Base-by-base conservation (phyloP, 1,140 invertebrate genomes). In the Penaeus vannamei region DNA sequence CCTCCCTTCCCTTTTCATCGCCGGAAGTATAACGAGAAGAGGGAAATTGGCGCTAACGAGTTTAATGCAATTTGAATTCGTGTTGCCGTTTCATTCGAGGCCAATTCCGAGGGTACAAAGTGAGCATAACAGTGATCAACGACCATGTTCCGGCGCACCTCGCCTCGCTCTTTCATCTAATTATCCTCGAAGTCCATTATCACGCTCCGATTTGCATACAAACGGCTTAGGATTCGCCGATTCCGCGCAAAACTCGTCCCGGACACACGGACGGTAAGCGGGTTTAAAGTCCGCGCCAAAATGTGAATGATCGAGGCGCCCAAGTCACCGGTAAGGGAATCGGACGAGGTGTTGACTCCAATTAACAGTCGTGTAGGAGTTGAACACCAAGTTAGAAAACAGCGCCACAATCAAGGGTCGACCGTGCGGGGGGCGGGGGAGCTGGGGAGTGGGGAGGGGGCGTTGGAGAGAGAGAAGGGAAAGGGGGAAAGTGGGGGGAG, bases 281-380 rank as follows among this genome's bases (percentile, higher is more conserved):
- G 53, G 53, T 53, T 53, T 53, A 53, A 53, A 59, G 42, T 22
- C 61, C 42, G 23, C 22, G 8, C 23, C 20, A 14, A 60, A 32
- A 53, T 79, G 20, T 29, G 86, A 84, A 8, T 32, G n/a, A n/a
- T 17, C 53, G 17, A 42, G 26, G 81, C 46, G 61, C 76, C 59
- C 61, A 89, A 89, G 87, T 84, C 87, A 23, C 59, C 36, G 59
- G 36, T 53, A 32, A 64, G 60, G 87, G 82, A 89, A 84, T 60
- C 87, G 87, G 59, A 89, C 87, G 36, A 89, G 82, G 81, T 89
- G 87, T 89, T 89, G 87, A 89, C 87, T 89, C 87, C 87, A 89
- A 89, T 89, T 89, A 89, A 89, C 81, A 84, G 42, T 60, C 81
- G 81, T 84, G 87, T 84, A 84, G 66, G 80, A 84, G 87, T 84